Conservation (phyloP, 1,140 invertebrate species). For the Theocolax elegans region DNA sequence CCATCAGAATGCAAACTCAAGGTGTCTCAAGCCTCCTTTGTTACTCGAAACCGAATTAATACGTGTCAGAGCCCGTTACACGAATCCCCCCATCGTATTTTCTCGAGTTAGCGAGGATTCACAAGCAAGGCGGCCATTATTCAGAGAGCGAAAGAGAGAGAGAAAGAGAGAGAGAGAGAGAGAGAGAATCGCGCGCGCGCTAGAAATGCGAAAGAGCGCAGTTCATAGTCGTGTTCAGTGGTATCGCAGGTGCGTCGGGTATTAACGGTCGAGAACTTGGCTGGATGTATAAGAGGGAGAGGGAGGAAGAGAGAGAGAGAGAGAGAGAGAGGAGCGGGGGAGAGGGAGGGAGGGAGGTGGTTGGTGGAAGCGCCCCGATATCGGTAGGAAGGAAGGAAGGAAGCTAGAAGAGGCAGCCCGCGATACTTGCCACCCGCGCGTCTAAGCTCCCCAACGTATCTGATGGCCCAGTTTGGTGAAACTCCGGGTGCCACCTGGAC, state of each 20-base stretch:
- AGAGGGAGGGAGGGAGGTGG: background rate
- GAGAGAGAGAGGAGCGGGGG: background rate
- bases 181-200: background rate
- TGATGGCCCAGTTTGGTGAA: constrained; percentile 30
- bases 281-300: too few relatives aligned
- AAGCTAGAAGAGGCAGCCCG: background rate
- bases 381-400: background rate
- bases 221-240: background rate
- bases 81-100: too few relatives aligned
- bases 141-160: too few relatives aligned
- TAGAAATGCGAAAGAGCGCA: background rate
- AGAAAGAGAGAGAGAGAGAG: too few relatives aligned
- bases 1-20: too few relatives aligned
- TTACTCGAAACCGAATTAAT: too few relatives aligned
- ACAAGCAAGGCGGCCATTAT: too few relatives aligned
- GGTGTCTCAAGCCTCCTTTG: too few relatives aligned
- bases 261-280: background rate
- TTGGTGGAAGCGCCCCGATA: too few relatives aligned
- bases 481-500: constrained; percentile 30
- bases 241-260: constrained; percentile 13
- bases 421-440: background rate
- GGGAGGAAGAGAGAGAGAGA: background rate
- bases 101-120: too few relatives aligned
- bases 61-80: too few relatives aligned
- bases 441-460: constrained; percentile 7